Evolutionary conservation across 1,140 invertebrate species (phyloP), one percentile per base, ranked within the genome.

Genomic region (Trachelipus rathkii): DNA sequence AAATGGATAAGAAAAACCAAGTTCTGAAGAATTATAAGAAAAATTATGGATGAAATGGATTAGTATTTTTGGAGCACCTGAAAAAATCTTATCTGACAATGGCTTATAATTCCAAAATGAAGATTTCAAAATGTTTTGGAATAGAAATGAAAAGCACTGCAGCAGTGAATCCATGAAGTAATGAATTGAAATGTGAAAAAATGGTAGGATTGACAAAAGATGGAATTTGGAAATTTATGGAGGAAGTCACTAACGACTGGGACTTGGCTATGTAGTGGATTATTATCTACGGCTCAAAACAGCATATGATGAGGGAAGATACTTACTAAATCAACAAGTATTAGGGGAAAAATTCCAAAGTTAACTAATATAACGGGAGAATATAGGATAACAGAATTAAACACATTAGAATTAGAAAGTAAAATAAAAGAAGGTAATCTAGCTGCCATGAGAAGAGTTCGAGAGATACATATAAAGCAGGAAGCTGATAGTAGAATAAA

Each of bases 21-120:
- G n/a, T n/a, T 11, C 71, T 33, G 5, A 72, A 21, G 50, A 43
- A 43, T 72, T 0, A 21, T 72, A 10, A n/a, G n/a, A 43, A 43
- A 43, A 5, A 11, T 15, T 4, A 45, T 72, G n/a, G 24, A 3
- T 33, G 3, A 10, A 10, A 43, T 43, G 71, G 7, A 45, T 72
- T 15, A 3, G 21, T 21, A 21, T 72, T n/a, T n/a, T 72, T 72
- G 71, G 71, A 45, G 71, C 7, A 11, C 71, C 71, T 2, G 3
- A n/a, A 21, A 15, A 72, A 44, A 2, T 72, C 50, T 8, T 72
- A 3, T 72, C 71, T 13, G 71, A 72, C 33, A 72, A 72, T 72
- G 71, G 71, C 6, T 6, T 33, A 24, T n/a, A 72, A 72, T 72
- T 72, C 10, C 44, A 43, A n/a, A 72, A 72, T 21, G 71, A 72